phyloP scores from a whole-genome alignment of 2,888 invertebrate species.

The Syritta pipiens region DNA sequence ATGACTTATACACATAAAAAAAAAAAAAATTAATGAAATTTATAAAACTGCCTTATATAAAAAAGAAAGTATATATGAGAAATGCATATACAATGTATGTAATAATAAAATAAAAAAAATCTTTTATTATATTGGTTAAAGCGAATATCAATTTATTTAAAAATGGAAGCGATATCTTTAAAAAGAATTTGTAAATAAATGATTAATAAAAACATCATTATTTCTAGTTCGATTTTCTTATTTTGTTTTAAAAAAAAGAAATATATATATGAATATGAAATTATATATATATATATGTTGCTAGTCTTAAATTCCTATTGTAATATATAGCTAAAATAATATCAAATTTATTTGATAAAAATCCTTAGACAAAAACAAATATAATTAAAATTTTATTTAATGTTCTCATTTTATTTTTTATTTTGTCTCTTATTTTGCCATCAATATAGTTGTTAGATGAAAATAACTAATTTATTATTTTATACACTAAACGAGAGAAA shows the following conservation, averaged over 20 bases:
- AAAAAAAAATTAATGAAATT: slow-evolving; percentile 56
- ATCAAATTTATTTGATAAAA: slow-evolving; percentile 57
- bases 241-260: slow-evolving; percentile 46
- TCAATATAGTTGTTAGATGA: slow-evolving; percentile 36
- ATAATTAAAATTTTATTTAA: slow-evolving; percentile 15
- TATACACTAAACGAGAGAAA: slow-evolving; percentile 68
- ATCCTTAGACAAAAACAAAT: slow-evolving; percentile 44
- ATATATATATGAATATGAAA: slow-evolving; percentile 31
- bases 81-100: slow-evolving; percentile 19
- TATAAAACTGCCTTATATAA: slow-evolving; percentile 65
- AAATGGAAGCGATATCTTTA: slow-evolving; percentile 2
- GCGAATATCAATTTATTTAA: slow-evolving; percentile 9
- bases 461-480: slow-evolving; percentile 46
- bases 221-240: slow-evolving; percentile 47
- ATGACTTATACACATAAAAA: slow-evolving; percentile 40
- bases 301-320: slow-evolving; percentile 64
- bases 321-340: slow-evolving; percentile 65
- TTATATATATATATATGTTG: slow-evolving; percentile 52
- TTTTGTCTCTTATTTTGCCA: slow-evolving; percentile 30
- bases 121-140: slow-evolving; percentile 50
- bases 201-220: slow-evolving; percentile 17
- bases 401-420: neutral
- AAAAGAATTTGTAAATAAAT: slow-evolving; percentile 42
- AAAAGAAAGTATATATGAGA: slow-evolving; percentile 13
- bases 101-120: slow-evolving; percentile 17